phyloP scores from a whole-genome alignment of 2,113 vertebrate species.

The Tretioscincus oriximinensis region DNA sequence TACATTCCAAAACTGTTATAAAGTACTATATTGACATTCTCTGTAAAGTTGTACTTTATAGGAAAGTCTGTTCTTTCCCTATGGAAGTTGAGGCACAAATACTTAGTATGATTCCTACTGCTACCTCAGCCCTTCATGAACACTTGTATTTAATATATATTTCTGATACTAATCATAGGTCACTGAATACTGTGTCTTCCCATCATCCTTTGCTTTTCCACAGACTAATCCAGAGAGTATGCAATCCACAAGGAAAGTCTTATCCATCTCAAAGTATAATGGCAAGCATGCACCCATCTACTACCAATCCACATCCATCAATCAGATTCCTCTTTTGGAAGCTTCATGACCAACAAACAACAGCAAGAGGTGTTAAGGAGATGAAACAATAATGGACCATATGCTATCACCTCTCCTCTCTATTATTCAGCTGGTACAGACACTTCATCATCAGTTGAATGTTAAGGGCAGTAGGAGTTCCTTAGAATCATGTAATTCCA shows the following conservation, averaged over 20 bases:
- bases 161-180: not conserved
- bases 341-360: not conserved
- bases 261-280: not conserved
- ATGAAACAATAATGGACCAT: not conserved
- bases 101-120: not conserved
- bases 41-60: too few species aligned
- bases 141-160: not conserved
- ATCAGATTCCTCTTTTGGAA: not conserved
- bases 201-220: not conserved
- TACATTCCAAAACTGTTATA: too few species aligned
- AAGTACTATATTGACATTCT: too few species aligned
- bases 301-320: not conserved
- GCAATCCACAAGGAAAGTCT: not conserved
- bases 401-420: not conserved
- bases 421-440: not conserved
- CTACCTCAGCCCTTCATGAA: not conserved
- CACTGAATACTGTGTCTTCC: not conserved
- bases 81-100: too few species aligned
- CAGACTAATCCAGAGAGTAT: not conserved
- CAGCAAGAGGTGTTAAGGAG: not conserved
- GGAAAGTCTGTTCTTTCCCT: too few species aligned
- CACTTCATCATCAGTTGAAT: too few species aligned
- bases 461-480: too few species aligned
- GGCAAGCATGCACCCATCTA: not conserved
- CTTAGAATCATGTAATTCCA: too few species aligned